Conservation (phyloP, 2,888 invertebrate species). For the Watsonalla binaria region DNA sequence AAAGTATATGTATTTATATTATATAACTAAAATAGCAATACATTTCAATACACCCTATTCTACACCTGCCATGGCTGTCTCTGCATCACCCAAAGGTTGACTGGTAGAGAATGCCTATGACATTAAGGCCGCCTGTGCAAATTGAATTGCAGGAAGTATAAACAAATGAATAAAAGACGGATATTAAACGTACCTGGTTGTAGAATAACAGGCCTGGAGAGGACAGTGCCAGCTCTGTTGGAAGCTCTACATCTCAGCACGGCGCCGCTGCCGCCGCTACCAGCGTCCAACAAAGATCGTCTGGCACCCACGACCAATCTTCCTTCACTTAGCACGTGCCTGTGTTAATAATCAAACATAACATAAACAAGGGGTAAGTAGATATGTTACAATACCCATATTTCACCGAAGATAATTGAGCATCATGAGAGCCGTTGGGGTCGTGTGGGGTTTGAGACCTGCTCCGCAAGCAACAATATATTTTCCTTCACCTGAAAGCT, state of each 20-base stretch:
- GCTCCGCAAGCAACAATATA: too few relatives aligned
- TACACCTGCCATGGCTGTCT: too few relatives aligned
- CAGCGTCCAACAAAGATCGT: slow-evolving; percentile 61
- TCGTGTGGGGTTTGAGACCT: too few relatives aligned
- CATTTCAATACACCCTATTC: too few relatives aligned
- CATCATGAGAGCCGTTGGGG: too few relatives aligned
- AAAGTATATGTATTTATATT: too few relatives aligned
- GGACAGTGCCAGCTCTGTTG: slow-evolving; percentile 57
- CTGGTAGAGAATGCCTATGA: background rate
- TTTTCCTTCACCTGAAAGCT: too few relatives aligned
- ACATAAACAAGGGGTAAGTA: too few relatives aligned
- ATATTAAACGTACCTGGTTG: slow-evolving; percentile 53
- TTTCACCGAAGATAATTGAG: too few relatives aligned
- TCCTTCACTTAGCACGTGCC: slow-evolving; percentile 63
- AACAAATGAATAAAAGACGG: background rate
- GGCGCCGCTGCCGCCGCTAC: slow-evolving; percentile 54
- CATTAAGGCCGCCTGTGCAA: background rate
- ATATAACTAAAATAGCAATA: too few relatives aligned
- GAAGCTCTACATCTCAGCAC: slow-evolving; percentile 62
- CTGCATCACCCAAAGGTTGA: too few relatives aligned
- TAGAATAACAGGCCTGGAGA: slow-evolving; percentile 62
- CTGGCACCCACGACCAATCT: slow-evolving; percentile 63
- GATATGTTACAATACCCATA: background rate
- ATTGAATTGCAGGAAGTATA: too few relatives aligned
- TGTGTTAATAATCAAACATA: slow-evolving; percentile 14